phyloP scores from a whole-genome alignment of 2,797 vertebrate species.

The Sorex maritimensis region DNA sequence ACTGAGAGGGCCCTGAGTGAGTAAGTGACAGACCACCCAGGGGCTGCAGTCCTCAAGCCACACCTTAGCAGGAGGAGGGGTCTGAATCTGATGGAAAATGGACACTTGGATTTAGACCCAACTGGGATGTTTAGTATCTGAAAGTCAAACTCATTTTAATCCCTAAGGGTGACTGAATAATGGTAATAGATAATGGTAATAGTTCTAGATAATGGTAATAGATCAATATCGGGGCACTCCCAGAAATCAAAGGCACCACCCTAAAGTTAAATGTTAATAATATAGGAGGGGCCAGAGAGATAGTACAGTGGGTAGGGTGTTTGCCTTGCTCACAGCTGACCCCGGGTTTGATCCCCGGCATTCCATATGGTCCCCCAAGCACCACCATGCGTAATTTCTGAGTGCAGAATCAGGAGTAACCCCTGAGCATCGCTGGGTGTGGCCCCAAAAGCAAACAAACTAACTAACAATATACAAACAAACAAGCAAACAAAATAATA shows the following conservation, averaged over 20 bases:
- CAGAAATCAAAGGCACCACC: neutral
- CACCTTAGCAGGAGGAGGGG: neutral
- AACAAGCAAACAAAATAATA: neutral
- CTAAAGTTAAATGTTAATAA: neutral
- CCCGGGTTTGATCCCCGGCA: too few relatives aligned
- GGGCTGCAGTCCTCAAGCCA: neutral
- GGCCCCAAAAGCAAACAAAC: too few relatives aligned
- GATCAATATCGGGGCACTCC: neutral
- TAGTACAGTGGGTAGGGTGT: too few relatives aligned
- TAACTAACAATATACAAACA: too few relatives aligned
- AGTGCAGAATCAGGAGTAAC: too few relatives aligned
- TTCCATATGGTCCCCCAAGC: too few relatives aligned
- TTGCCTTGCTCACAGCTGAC: too few relatives aligned
- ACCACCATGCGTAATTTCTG: too few relatives aligned
- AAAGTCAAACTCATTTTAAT: neutral
- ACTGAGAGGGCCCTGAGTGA: neutral
- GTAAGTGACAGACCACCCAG: neutral
- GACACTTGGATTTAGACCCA: neutral
- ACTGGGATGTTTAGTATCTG: neutral
- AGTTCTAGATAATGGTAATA: too few relatives aligned
- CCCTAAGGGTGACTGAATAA: neutral
- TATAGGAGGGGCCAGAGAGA: too few relatives aligned
- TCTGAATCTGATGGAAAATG: neutral
- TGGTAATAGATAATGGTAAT: neutral
- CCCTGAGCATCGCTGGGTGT: too few relatives aligned